A percentile compares a stretch with the other conserved stretches of the same genome.
Conservation (phyloP, 2,888 invertebrate genomes). For the Palloptera scutellata region DNA sequence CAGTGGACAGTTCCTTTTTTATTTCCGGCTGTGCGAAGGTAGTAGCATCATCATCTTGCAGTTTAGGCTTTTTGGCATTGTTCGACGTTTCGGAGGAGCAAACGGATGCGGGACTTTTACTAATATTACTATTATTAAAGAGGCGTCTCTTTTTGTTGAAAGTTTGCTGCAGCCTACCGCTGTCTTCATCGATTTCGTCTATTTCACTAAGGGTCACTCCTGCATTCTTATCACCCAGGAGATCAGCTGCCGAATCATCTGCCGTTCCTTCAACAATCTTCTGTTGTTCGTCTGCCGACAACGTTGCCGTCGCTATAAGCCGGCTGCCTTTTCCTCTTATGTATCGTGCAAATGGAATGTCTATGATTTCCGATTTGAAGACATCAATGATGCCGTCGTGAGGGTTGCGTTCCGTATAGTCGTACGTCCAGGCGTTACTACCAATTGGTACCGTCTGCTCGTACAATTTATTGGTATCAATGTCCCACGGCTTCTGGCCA, state of each 20-base stretch:
- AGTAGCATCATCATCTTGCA: constrained; percentile 33
- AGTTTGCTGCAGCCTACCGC: constrained; percentile 50
- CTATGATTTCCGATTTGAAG: constrained; percentile 82
- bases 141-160: constrained; percentile 59
- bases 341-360: constrained; percentile 80
- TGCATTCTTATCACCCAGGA: constrained; percentile 14
- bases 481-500: constrained; percentile 80
- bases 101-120: constrained; percentile 32
- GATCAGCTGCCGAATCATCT: not conserved
- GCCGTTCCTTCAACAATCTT: constrained; percentile 34
- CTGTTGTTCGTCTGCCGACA: constrained; percentile 44
- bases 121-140: constrained; percentile 45
- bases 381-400: constrained; percentile 83
- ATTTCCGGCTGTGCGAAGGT: constrained; percentile 45
- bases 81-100: too few relatives aligned
- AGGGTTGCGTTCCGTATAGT: constrained; percentile 63
- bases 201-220: constrained; percentile 32
- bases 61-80: constrained; percentile 53
- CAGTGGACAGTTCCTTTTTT: constrained; percentile 48
- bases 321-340: constrained; percentile 45
- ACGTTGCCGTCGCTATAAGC: constrained; percentile 14
- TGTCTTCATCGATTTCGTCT: constrained; percentile 48
- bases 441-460: constrained; percentile 68
- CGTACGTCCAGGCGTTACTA: constrained; percentile 80
- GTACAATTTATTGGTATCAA: constrained; percentile 69